These are phyloP conservation scores for Denticeps clupeoides DNA, from an alignment of 2,797 vertebrate species.

Conservation along the genomic window DNA sequence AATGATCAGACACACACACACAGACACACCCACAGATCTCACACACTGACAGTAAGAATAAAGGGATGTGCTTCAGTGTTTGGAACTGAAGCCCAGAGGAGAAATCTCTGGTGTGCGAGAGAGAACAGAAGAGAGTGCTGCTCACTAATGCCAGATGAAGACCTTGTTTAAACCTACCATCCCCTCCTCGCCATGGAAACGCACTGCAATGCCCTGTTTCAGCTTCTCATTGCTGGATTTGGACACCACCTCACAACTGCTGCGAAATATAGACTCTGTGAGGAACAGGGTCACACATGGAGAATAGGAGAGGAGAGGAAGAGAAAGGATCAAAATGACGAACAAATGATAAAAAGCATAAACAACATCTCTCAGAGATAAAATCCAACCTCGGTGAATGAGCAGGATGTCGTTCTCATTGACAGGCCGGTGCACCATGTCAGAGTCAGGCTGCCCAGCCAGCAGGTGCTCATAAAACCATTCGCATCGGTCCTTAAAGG, in stretches of 20 bases:
- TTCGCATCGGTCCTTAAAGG: conserved; percentile 95
- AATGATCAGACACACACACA: too few relatives aligned
- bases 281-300: conserved; percentile 7
- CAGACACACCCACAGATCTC: too few relatives aligned
- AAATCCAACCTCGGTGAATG: conserved; percentile 92
- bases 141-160: too few relatives aligned
- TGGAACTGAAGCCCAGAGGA: too few relatives aligned
- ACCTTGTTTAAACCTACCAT: too few relatives aligned
- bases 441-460: conserved; percentile 81
- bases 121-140: too few relatives aligned
- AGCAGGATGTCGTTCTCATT: conserved; percentile 92
- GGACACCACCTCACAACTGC: conserved; percentile 97
- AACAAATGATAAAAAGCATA: background rate
- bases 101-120: too few relatives aligned
- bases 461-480: conserved; percentile 98
- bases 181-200: conserved; percentile 96
- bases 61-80: too few relatives aligned
- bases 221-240: conserved; percentile 93
- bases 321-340: background rate
- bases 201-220: conserved; percentile 93
- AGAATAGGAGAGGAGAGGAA: background rate
- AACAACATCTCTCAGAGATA: too few relatives aligned
- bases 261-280: conserved; percentile 95
- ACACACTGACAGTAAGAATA: too few relatives aligned
- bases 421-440: conserved; percentile 96